Evolutionary conservation across 2,797 vertebrate species (phyloP).

Genomic region (Tenualosa ilisha): DNA sequence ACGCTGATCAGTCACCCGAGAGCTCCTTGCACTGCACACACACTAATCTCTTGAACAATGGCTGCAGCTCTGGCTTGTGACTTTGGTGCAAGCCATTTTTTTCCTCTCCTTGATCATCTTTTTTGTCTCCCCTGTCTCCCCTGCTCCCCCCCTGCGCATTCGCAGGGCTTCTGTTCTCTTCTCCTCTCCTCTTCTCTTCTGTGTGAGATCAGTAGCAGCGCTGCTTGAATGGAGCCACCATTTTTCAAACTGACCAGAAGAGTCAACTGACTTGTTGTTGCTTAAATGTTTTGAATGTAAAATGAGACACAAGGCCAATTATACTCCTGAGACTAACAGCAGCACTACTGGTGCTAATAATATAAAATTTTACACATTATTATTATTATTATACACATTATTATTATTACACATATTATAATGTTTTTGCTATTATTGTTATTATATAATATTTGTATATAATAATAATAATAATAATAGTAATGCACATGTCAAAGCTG

Average conservation of each 20-base stretch:
- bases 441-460: too few species aligned
- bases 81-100: conserved; percentile 2
- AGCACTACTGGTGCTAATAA: neutral
- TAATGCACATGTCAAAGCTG: neutral
- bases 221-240: neutral
- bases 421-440: neutral
- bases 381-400: neutral
- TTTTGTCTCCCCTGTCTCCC: conserved; percentile 16
- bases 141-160: neutral
- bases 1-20: conserved; percentile 20
- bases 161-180: neutral
- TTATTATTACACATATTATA: neutral
- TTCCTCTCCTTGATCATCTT: conserved; percentile 17
- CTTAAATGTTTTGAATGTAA: neutral
- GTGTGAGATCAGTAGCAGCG: neutral
- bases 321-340: neutral
- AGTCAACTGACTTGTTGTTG: neutral
- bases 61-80: conserved; percentile 21
- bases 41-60: conserved; percentile 19
- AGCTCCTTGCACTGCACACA: conserved; percentile 12
- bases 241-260: neutral
- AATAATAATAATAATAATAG: neutral
- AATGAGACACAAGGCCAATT: neutral
- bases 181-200: neutral
- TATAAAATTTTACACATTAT: neutral